Conservation (phyloP, 1,140 invertebrate genomes). For the Drosophila varians region DNA sequence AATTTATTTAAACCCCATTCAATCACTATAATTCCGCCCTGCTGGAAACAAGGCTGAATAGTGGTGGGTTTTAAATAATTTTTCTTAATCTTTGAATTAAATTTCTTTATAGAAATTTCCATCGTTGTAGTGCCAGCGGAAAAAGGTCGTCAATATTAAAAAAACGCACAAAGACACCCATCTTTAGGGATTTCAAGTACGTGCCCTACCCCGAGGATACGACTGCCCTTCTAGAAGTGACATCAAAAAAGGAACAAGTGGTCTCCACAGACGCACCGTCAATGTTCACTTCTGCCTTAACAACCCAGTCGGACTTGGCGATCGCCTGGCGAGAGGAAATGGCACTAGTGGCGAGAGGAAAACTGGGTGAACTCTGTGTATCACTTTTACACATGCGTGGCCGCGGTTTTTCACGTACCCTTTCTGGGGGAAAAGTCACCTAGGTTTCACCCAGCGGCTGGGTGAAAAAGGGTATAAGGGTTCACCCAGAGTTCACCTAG, state of each 20-base stretch:
- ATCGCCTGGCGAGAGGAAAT: too few species aligned
- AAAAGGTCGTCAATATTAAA: conserved; percentile 93
- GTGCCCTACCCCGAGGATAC: conserved; percentile 94
- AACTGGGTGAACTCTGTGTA: too few species aligned
- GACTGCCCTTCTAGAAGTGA: conserved; percentile 93
- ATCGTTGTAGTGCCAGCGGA: conserved; percentile 88
- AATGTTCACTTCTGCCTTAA: conserved; percentile 90
- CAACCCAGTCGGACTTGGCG: too few species aligned
- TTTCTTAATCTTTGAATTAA: background rate
- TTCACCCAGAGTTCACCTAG: too few species aligned
- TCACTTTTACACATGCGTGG: too few species aligned
- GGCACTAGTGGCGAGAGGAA: too few species aligned
- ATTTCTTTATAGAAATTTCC: conserved; percentile 50
- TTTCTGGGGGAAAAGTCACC: too few species aligned
- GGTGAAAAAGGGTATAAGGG: too few species aligned
- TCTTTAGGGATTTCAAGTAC: conserved; percentile 96
- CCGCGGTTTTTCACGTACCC: too few species aligned
- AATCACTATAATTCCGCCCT: conserved; percentile 91
- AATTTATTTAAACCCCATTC: conserved; percentile 92
- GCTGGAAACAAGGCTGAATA: conserved; percentile 83
- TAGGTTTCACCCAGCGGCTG: too few species aligned
- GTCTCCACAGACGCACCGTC: conserved; percentile 92
- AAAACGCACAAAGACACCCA: conserved; percentile 88
- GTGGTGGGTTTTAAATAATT: conserved; percentile 21
- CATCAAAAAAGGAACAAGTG: conserved; percentile 92